These are phyloP conservation scores for Morone chrysops DNA, from an alignment of 2,113 vertebrate genomes.

Conservation along the genomic window DNA sequence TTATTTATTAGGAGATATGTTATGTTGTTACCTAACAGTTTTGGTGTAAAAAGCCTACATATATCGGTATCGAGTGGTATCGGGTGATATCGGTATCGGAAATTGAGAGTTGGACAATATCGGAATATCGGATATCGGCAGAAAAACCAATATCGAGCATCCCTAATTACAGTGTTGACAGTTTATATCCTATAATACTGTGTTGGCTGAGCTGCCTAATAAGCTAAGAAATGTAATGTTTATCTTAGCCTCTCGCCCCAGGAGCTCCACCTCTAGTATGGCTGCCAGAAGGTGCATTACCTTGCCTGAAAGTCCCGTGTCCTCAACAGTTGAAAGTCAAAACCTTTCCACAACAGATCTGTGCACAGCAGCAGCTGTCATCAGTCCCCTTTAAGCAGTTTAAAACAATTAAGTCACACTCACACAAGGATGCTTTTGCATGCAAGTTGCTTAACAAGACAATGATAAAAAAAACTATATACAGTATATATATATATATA, in stretches of 20 bases:
- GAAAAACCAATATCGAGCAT: no score
- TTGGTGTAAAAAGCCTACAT: no score
- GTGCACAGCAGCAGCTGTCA: slow-evolving; percentile 47
- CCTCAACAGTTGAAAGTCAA: slow-evolving; percentile 56
- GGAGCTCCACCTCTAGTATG: background rate
- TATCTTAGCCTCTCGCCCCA: background rate
- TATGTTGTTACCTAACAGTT: no score
- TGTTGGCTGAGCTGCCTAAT: background rate
- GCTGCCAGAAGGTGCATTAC: slow-evolving; percentile 35
- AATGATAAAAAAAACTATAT: background rate
- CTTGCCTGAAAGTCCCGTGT: slow-evolving; percentile 30
- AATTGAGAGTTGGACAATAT: no score
- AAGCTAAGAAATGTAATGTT: slow-evolving; percentile 1
- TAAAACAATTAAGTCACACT: background rate
- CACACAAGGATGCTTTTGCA: slow-evolving; percentile 1
- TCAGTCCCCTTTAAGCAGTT: slow-evolving; percentile 12
- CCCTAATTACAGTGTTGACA: background rate
- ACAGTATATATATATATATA: background rate
- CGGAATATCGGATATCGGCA: no score
- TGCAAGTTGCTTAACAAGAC: slow-evolving; percentile 8
- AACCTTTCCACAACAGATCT: slow-evolving; percentile 42
- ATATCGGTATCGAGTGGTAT: no score
- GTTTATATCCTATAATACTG: background rate
- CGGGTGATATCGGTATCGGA: no score
- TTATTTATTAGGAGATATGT: no score